A percentile compares a stretch with the other conserved stretches of the same genome.
Conservation (phyloP, 2,113 vertebrate genomes). For the Dasyurus viverrinus region DNA sequence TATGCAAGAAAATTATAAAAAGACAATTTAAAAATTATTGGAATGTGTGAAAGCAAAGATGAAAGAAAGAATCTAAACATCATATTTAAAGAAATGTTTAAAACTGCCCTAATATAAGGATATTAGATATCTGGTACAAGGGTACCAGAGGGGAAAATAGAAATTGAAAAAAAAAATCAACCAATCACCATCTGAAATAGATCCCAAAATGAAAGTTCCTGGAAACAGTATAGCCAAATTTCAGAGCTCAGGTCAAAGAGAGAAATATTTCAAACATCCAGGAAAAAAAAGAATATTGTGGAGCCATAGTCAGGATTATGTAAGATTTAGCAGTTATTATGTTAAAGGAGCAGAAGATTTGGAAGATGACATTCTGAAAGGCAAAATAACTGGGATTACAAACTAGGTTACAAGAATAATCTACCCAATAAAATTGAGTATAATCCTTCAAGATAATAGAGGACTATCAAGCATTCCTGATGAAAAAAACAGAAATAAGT, state of each 20-base stretch:
- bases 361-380: not conserved
- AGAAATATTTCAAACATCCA: not conserved
- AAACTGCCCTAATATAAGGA: not conserved
- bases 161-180: not conserved
- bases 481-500: not conserved
- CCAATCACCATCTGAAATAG: not conserved
- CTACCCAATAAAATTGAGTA: not conserved
- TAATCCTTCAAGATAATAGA: not conserved
- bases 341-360: not conserved
- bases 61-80: not conserved
- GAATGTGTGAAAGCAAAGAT: not conserved
- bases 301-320: not conserved
- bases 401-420: not conserved
- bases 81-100: not conserved
- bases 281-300: not conserved
- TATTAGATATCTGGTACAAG: no score
- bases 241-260: not conserved
- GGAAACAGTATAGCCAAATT: not conserved
- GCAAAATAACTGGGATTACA: not conserved
- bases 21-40: not conserved
- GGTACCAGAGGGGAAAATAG: not conserved
- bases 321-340: not conserved
- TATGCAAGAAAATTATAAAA: not conserved
- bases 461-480: not conserved
- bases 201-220: not conserved